Evolutionary conservation across 2,888 invertebrate species (phyloP).

Genomic region (Elysia crispata): DNA sequence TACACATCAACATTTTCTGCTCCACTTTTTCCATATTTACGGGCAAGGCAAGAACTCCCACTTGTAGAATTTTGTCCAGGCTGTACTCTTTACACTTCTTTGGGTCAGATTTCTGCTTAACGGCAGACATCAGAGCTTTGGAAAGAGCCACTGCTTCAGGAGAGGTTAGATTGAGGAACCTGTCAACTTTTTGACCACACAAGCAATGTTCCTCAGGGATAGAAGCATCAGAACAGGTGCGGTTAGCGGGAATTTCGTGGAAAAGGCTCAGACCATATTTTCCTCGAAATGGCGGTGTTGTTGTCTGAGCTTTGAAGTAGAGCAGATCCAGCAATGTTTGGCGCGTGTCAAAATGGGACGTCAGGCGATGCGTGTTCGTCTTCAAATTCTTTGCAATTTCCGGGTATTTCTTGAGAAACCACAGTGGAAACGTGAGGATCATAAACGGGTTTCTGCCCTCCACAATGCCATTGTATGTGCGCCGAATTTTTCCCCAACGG

Average conservation of each 20-base stretch:
- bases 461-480: conserved; percentile 86
- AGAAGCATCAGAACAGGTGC: conserved; percentile 83
- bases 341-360: conserved; percentile 90
- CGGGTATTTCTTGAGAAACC: conserved; percentile 83
- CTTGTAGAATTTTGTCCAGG: conserved; percentile 83
- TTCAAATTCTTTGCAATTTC: conserved; percentile 83
- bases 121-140: conserved; percentile 81
- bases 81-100: conserved; percentile 78
- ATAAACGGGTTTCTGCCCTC: conserved; percentile 92
- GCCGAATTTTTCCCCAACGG: conserved; percentile 89
- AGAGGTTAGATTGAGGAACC: conserved; percentile 70
- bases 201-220: conserved; percentile 85
- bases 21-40: conserved; percentile 49
- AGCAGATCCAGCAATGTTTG: conserved; percentile 86
- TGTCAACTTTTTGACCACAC: conserved; percentile 78
- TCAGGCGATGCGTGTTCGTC: conserved; percentile 83
- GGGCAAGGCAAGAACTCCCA: conserved; percentile 79
- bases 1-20: conserved; percentile 75
- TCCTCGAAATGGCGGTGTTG: conserved; percentile 36
- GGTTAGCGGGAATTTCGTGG: not conserved
- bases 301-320: conserved; percentile 53
- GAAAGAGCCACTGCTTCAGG: conserved; percentile 81
- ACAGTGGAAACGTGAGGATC: conserved; percentile 85
- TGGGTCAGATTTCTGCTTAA: conserved; percentile 82
- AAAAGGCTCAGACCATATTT: conserved; percentile 83